These are phyloP conservation scores for Selenia dentaria DNA, from an alignment of 2,888 invertebrate species.

Conservation along the genomic window DNA sequence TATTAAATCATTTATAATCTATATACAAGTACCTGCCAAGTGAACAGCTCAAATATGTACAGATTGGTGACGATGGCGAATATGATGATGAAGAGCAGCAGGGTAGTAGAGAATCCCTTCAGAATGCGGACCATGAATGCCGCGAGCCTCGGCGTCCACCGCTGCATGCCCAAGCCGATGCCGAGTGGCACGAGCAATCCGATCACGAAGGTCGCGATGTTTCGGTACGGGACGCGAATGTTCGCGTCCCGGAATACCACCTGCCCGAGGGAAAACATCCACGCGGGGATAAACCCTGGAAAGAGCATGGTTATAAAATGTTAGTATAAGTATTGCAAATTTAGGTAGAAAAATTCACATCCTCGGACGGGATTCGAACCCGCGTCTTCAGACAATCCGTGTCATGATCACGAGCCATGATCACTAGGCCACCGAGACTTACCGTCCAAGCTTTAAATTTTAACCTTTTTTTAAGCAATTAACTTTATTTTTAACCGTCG, in stretches of 20 bases:
- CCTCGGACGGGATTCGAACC: too few species aligned
- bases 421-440: too few species aligned
- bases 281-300: slow-evolving; percentile 93
- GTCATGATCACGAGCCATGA: too few species aligned
- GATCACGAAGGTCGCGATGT: slow-evolving; percentile 89
- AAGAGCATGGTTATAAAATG: too few species aligned
- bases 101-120: slow-evolving; percentile 92
- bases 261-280: slow-evolving; percentile 95
- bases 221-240: slow-evolving; percentile 90
- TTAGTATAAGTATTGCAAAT: too few species aligned
- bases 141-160: slow-evolving; percentile 87
- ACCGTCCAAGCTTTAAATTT: too few species aligned
- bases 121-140: slow-evolving; percentile 90
- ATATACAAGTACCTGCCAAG: slow-evolving; percentile 96
- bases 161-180: slow-evolving; percentile 85
- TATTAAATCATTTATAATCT: too few species aligned
- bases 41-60: slow-evolving; percentile 94
- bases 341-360: too few species aligned
- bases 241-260: slow-evolving; percentile 89
- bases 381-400: too few species aligned
- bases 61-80: slow-evolving; percentile 96
- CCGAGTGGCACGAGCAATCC: slow-evolving; percentile 91
- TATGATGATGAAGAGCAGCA: slow-evolving; percentile 92
- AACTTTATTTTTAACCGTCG: too few species aligned
- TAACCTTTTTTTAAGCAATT: too few species aligned